Evolutionary conservation across 2,797 vertebrate genomes (phyloP).

Genomic region (Cossypha niveicapilla): DNA sequence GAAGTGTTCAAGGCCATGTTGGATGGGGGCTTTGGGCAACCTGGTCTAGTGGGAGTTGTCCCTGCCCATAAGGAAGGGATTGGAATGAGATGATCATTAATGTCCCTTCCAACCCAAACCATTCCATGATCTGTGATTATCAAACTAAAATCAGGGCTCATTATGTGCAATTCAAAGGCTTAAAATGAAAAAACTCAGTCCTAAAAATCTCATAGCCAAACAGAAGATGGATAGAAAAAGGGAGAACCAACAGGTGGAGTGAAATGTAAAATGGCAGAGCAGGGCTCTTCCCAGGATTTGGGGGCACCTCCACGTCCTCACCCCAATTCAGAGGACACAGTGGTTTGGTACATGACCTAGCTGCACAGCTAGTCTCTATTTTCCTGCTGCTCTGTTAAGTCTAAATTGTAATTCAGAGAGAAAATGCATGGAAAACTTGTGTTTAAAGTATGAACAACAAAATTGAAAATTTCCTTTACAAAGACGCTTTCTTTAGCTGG

Average conservation of each 20-base stretch:
- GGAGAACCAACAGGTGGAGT: neutral
- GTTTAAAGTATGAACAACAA: neutral
- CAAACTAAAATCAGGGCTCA: neutral
- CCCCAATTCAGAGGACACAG: fast-evolving
- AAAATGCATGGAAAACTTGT: fast-evolving
- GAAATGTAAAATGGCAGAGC: neutral
- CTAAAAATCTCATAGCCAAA: neutral
- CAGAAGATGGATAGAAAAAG: neutral
- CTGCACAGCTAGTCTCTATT: neutral
- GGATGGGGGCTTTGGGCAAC: neutral
- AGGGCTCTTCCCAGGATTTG: neutral
- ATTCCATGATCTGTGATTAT: neutral
- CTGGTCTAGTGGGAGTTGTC: neutral
- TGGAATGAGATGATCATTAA: neutral
- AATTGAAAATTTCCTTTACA: neutral
- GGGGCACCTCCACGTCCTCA: neutral
- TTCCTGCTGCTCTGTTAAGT: neutral
- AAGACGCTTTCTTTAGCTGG: neutral
- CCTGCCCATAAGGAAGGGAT: neutral
- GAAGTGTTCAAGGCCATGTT: neutral
- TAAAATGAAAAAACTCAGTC: neutral
- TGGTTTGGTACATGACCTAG: neutral
- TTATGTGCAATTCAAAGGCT: neutral
- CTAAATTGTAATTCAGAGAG: neutral
- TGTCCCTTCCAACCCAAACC: neutral